These are phyloP conservation scores for Petaurus breviceps DNA, from an alignment of 2,113 vertebrate genomes.

Conservation along the genomic window DNA sequence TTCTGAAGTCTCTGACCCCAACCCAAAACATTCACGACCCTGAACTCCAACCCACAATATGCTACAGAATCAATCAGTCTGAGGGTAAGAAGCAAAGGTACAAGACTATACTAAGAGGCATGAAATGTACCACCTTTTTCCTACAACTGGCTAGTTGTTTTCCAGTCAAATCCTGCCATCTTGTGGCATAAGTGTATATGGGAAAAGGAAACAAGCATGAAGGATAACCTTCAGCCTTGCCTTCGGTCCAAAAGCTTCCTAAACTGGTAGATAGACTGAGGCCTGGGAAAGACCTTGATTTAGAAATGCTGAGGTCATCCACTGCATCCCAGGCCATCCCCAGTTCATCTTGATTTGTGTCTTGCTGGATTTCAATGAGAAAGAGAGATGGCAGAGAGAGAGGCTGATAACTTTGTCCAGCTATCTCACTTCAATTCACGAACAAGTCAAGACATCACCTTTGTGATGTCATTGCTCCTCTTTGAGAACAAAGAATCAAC, in stretches of 20 bases:
- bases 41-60: neutral
- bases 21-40: neutral
- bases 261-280: neutral
- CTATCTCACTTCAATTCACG: neutral
- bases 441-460: neutral
- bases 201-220: neutral
- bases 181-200: conserved; percentile 40
- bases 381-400: neutral
- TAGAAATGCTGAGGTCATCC: neutral
- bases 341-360: neutral
- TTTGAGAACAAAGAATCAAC: neutral
- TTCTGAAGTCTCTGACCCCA: neutral
- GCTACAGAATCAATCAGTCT: neutral
- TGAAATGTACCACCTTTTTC: neutral
- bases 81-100: neutral
- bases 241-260: neutral
- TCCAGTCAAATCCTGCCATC: conserved; percentile 77
- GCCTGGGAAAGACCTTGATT: neutral
- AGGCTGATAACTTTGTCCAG: neutral
- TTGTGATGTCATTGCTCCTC: neutral
- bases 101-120: neutral
- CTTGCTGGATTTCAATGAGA: neutral
- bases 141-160: conserved; percentile 39
- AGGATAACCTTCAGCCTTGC: neutral
- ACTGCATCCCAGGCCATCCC: neutral